Evolutionary conservation across 2,888 invertebrate genomes (phyloP), one percentile per base, ranked within the genome.

Genomic region (Emesis furor): DNA sequence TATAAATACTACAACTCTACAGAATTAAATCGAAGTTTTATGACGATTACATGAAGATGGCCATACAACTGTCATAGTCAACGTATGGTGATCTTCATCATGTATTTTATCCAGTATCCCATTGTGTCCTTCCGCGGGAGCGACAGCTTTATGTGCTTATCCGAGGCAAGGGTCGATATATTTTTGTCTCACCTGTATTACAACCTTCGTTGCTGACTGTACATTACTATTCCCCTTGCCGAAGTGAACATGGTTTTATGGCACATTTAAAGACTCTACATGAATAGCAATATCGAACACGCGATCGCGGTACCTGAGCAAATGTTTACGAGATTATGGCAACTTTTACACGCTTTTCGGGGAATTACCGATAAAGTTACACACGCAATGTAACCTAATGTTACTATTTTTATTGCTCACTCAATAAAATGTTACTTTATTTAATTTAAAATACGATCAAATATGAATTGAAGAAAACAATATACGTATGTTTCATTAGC

Each of bases 291-390:
- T 32, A 65, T 65, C 32, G 14, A 24, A 65, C 65, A 65, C 65
- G 65, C 65, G 65, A 65, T 65, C 65, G 3, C 65, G 65, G 65
- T 65, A 51, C 51, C 51, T 51, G 65, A 14, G 65, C 32, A 65
- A 65, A 65, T 65, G 65, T 65, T 65, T 65, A 32, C 14, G 65
- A 65, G 65, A 65, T 65, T 65, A 65, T 65, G 30, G 65, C 65
- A 65, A 65, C 65, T 65, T 65, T 65, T 65, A 65, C 65, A 65
- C 65, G 65, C 65, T 65, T 65, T 65, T 65, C 65, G 65, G 65
- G 65, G 65, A 65, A 65, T 65, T 65, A 30, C 30, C 65, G 65
- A 65, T 65, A 65, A 65, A 32, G 6, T 67, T 35, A 35, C 32
- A 65, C 65, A 65, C 65, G 65, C 65, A 65, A 65, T 65, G 14